Base-by-base conservation (phyloP, 2,113 vertebrate genomes). In the Paratilapia polleni region DNA sequence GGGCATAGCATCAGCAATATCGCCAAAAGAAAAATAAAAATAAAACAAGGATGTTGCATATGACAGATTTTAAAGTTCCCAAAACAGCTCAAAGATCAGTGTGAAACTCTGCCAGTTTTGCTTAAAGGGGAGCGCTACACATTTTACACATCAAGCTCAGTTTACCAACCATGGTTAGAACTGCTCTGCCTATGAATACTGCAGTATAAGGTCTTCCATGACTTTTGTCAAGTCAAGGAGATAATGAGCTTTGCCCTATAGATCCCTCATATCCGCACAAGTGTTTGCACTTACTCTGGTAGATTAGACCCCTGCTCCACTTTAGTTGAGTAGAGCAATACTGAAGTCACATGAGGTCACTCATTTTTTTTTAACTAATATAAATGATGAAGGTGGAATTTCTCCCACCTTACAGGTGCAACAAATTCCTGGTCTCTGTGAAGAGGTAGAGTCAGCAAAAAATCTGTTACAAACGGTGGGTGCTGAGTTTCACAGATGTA, bases 81-180 rank as follows among this genome's bases (percentile, higher is more conserved):
- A 34, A 91, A 87, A 78, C 47, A 41, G 56, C 49, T 76, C 24
- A 77, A 31, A 86, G 81, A 87, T 77, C 47, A 26, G 22, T 38
- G 66, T 15, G 57, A 15, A 70, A 49, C 28, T 66, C 56, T 78
- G 58, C 26, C 78, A 61, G 43, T 49, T 74, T 64, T 59, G 43
- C 61, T 80, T 60, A 75, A 81, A 84, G 84, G 41, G 56, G 13
- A 12, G 8, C 14, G 8, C 13, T 43, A 4, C 15, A 57, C 6
- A 56, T 80, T 86, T 75, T 28, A 60, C 58, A 74, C 49, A 28
- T 36, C 31, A 59, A 34, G 38, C 57, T 83, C 14, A 38, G 74
- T 47, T 76, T 28, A 68, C 3, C 9, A 56, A 41, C 41, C 34
- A 41, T 74, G 10, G 58, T 12, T 62, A 9, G 28, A 43, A 9